These are phyloP conservation scores for Rhagoletis pomonella DNA, from an alignment of 1,140 invertebrate species.

Conservation along the genomic window DNA sequence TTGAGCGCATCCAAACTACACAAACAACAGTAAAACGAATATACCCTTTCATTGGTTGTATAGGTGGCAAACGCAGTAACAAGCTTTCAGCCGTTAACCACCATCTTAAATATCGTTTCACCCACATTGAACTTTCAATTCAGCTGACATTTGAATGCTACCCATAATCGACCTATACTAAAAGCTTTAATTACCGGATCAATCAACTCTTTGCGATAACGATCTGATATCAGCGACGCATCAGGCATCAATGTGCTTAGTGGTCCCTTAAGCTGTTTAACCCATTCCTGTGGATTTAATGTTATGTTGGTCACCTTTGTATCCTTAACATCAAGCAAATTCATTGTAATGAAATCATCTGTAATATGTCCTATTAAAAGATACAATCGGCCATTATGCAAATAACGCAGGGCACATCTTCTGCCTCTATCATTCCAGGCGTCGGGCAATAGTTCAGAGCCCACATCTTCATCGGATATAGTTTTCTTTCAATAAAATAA, in stretches of 20 bases:
- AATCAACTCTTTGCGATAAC: constrained; percentile 75
- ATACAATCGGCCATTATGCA: constrained; percentile 80
- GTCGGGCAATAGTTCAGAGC: constrained; percentile 81
- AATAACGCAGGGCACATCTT: constrained; percentile 80
- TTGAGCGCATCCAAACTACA: too few relatives aligned
- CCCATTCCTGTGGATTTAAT: constrained; percentile 71
- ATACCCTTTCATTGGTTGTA: too few relatives aligned
- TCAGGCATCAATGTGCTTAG: constrained; percentile 74
- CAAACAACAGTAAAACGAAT: too few relatives aligned
- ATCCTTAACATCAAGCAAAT: constrained; percentile 77
- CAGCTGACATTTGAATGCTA: too few relatives aligned
- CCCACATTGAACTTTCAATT: too few relatives aligned
- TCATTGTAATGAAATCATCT: constrained; percentile 79
- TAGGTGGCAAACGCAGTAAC: too few relatives aligned
- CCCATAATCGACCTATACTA: background rate
- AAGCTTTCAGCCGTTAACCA: too few relatives aligned
- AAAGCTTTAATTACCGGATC: constrained; percentile 66
- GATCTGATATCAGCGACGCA: constrained; percentile 72
- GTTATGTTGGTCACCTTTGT: constrained; percentile 74
- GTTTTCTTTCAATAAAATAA: constrained; percentile 75
- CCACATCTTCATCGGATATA: constrained; percentile 77
- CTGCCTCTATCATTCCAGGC: constrained; percentile 80
- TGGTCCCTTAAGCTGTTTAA: constrained; percentile 72
- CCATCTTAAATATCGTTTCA: too few relatives aligned
- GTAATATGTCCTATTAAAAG: constrained; percentile 80